Conservation (phyloP, 37 sponge, comb jelly and placozoan genomes). For the Diacarnus erythraeanus region DNA sequence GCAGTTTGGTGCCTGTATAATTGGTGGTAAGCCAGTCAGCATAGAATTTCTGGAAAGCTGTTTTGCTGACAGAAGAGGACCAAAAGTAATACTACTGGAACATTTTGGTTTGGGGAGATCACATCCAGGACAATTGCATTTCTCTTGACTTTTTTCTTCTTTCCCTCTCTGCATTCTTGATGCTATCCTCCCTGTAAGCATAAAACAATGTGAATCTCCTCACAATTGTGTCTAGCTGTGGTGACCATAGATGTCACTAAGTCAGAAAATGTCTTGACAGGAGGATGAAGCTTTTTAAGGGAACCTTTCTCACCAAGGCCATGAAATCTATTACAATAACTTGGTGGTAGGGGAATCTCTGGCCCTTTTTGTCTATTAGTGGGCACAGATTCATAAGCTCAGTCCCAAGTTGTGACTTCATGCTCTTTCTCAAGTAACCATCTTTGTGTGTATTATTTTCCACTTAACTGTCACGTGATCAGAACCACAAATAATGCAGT, state of each 20-base stretch:
- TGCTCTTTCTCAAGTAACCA: constrained; percentile 9
- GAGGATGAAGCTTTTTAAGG: neutral
- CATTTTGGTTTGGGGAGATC: constrained; percentile 4
- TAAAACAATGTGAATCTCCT: constrained; percentile 9
- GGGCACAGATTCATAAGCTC: constrained; percentile 13
- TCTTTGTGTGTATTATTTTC: too few relatives aligned
- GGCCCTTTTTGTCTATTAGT: neutral
- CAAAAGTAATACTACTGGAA: constrained; percentile 11
- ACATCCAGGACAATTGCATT: neutral
- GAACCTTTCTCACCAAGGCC: constrained; percentile 13
- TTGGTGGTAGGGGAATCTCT: constrained; percentile 4
- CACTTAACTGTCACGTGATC: too few relatives aligned
- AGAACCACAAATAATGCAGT: too few relatives aligned
- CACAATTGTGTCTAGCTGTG: neutral
- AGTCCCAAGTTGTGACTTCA: constrained; percentile 18
- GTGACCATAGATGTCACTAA: neutral
- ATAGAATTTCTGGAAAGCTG: constrained; percentile 9
- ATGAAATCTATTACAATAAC: constrained; percentile 1
- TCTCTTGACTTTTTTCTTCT: neutral
- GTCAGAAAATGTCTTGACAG: constrained; percentile 6
- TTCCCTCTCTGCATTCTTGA: constrained; percentile 18
- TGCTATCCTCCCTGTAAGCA: constrained; percentile 11
- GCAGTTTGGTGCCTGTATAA: neutral
- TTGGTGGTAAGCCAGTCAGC: constrained; percentile 7
- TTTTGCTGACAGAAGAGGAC: constrained; percentile 9